Base-by-base conservation (phyloP, 2,888 invertebrate genomes). In the Frankliniella fusca region DNA sequence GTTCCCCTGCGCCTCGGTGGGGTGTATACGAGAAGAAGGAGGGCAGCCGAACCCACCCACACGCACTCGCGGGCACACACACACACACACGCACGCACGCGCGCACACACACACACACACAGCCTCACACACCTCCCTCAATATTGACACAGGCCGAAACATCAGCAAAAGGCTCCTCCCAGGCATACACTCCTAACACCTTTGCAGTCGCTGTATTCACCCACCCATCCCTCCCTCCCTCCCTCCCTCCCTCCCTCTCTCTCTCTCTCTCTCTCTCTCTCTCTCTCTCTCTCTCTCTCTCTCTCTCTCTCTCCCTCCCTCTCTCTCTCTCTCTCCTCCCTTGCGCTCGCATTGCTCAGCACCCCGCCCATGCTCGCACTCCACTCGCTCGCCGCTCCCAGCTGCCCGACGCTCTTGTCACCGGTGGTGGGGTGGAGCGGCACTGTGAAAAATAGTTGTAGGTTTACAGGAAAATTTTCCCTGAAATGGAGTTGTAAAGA, bases 141-240 rank as follows among this genome's bases (percentile, higher is more conserved):
- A 76, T 76, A 76, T 76, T 76, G 70, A 76, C 70, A 76, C 27
- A 27, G 70, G 70, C 27, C 27, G 70, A 76, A 76, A 76, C 70
- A 76, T 15, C 38, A 61, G 61, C 61, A 61, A n/a, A 10, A 15
- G 10, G 61, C 61, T 5, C 18, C 18, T 1, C 0, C 38, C 38
- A 5, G 61, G 61, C 61, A 61, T 54, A 54, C 20, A 18, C 54
- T 20, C 54, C 18, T 15, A 54, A 20, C 15, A 20, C 54, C 18
- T 5, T 5, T 54, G 18, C 54, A 15, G 20, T 15, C 54, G 2
- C 15, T 7, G 54, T 18, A 2, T 54, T 54, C 54, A 18, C 18
- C 38, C 38, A 38, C 38, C 70, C 2, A 9, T 70, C n/a, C 23
- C 23, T 70, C 70, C 23, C 70, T 70, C 70, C 23, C 65, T 65